phyloP scores from a whole-genome alignment of 2,888 invertebrate species.

The Trachelus iudaicus region DNA sequence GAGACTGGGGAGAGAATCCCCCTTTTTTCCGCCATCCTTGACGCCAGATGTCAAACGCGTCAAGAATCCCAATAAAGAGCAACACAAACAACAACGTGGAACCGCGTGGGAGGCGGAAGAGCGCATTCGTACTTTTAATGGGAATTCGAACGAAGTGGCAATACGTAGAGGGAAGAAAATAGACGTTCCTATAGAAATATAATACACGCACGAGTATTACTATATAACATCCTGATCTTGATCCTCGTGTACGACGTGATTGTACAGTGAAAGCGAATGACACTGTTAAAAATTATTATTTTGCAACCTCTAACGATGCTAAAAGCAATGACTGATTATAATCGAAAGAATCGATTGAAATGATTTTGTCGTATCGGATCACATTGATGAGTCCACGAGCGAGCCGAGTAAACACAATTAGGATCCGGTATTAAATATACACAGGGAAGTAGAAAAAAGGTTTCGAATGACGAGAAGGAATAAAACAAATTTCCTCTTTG shows the following conservation, averaged over 20 bases:
- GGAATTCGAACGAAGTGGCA: background rate
- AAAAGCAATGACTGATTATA: background rate
- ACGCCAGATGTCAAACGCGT: constrained; percentile 13
- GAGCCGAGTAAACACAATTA: background rate
- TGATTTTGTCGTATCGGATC: background rate
- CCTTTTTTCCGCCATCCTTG: background rate
- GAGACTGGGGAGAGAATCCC: background rate
- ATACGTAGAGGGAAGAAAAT: background rate
- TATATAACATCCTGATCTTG: background rate
- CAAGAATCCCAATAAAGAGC: background rate
- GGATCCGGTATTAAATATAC: background rate
- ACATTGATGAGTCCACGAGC: background rate
- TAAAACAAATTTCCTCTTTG: background rate
- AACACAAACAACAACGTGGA: background rate
- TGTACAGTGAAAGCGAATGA: background rate
- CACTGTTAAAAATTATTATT: background rate
- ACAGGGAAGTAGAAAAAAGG: background rate
- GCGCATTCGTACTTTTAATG: background rate
- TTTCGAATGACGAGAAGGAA: background rate
- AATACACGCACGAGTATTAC: constrained; percentile 16
- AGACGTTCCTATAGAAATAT: background rate
- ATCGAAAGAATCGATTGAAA: background rate
- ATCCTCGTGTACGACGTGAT: background rate
- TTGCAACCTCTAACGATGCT: background rate
- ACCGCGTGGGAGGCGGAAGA: background rate